Conservation (phyloP, 2,113 vertebrate genomes). For the Morone chrysops region DNA sequence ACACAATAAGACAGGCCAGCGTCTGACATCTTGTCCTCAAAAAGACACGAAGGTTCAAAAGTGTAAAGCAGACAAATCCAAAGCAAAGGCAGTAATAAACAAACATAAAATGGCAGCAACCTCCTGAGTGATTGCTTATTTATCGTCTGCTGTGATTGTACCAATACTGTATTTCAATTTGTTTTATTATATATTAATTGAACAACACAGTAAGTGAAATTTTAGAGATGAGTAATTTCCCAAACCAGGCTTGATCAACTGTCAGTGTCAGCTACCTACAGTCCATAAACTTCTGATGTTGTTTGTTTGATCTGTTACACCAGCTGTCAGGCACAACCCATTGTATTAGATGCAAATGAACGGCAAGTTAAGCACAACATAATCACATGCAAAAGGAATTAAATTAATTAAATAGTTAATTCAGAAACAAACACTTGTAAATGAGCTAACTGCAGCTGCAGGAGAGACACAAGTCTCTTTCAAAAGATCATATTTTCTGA, state of each 20-base stretch:
- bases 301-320: neutral
- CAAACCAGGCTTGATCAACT: neutral
- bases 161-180: neutral
- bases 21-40: neutral
- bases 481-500: neutral
- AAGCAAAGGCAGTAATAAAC: neutral
- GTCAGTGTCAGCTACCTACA: neutral
- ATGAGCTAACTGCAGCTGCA: neutral
- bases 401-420: neutral
- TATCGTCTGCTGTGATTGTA: neutral
- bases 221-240: neutral
- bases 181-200: neutral
- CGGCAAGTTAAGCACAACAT: neutral
- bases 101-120: neutral
- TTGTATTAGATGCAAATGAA: neutral
- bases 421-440: neutral
- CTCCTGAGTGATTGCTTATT: neutral
- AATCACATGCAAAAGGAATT: neutral
- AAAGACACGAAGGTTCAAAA: neutral
- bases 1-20: neutral
- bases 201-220: neutral
- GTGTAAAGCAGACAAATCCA: neutral
- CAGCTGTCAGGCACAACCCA: neutral
- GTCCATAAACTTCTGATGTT: neutral
- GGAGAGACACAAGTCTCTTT: neutral